A percentile compares a stretch with the other conserved stretches of the same genome.
Conservation (phyloP, 2,113 vertebrate species). For the Brachyhypopomus occidentalis region DNA sequence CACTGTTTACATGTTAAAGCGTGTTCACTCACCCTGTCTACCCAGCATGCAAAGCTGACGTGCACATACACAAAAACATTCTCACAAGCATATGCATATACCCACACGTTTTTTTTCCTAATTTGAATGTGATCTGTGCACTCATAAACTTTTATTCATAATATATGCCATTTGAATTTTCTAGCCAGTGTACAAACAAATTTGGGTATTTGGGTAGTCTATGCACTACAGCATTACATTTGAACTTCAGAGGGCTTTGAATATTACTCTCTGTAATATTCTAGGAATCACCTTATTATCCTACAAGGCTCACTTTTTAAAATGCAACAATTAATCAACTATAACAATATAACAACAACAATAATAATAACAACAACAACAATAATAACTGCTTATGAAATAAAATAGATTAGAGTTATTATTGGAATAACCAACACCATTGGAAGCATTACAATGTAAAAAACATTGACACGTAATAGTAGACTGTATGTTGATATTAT, state of each 20-base stretch:
- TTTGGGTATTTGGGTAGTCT: neutral
- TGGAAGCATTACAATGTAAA: neutral
- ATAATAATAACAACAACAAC: too few species aligned
- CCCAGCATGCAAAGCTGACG: slow-evolving; percentile 44
- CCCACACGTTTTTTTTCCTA: neutral
- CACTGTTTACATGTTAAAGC: slow-evolving; percentile 30
- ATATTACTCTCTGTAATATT: too few species aligned
- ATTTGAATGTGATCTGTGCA: neutral
- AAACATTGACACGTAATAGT: neutral
- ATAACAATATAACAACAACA: too few species aligned
- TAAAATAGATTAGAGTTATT: too few species aligned
- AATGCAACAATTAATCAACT: too few species aligned
- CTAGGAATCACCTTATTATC: too few species aligned
- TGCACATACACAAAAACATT: slow-evolving; percentile 14
- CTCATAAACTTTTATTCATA: neutral
- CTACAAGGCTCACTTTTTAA: too few species aligned
- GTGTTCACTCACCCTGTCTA: slow-evolving; percentile 11
- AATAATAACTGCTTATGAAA: too few species aligned
- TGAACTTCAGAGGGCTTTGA: too few species aligned
- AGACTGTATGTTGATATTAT: neutral
- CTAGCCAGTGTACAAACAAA: neutral
- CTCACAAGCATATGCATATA: neutral
- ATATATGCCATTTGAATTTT: neutral
- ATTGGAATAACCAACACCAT: too few species aligned
- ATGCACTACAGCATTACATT: neutral